These are phyloP conservation scores for Azemiops feae DNA, from an alignment of 2,113 vertebrate species.

Conservation along the genomic window DNA sequence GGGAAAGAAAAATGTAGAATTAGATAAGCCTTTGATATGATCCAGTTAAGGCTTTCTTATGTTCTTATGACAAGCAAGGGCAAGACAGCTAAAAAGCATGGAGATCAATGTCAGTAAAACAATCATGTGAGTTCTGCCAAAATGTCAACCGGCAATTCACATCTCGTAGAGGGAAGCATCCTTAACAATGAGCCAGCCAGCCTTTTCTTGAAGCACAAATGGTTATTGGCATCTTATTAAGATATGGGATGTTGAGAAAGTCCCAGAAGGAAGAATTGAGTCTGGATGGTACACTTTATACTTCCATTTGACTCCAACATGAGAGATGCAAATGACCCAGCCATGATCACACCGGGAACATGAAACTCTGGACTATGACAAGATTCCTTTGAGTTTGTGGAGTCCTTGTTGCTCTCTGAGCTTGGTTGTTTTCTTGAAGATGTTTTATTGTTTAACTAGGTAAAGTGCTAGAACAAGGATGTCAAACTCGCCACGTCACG, in stretches of 20 bases:
- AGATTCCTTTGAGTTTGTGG: not conserved
- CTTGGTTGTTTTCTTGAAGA: not conserved
- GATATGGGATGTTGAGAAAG: not conserved
- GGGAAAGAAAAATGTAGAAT: not conserved
- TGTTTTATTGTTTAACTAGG: not conserved
- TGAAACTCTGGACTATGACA: not conserved
- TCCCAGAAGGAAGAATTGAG: not conserved
- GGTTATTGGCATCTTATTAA: not conserved
- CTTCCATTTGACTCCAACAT: conserved; percentile 33
- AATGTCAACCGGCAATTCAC: not conserved
- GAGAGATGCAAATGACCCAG: conserved; percentile 29
- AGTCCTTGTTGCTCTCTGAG: not conserved
- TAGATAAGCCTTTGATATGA: not conserved
- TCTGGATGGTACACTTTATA: not conserved
- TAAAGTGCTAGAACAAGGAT: not conserved
- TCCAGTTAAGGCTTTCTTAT: not conserved
- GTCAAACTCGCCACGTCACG: too few species aligned
- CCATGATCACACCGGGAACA: conserved; percentile 43
- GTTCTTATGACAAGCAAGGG: not conserved
- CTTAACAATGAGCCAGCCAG: not conserved
- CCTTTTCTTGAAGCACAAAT: not conserved
- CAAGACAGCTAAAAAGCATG: not conserved
- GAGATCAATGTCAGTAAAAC: not conserved
- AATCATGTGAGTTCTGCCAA: not conserved
- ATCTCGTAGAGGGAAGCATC: not conserved